A percentile compares a stretch with the other conserved stretches of the same genome.
Conservation (phyloP, 2,888 invertebrate species). For the Melangyna quadrimaculata region DNA sequence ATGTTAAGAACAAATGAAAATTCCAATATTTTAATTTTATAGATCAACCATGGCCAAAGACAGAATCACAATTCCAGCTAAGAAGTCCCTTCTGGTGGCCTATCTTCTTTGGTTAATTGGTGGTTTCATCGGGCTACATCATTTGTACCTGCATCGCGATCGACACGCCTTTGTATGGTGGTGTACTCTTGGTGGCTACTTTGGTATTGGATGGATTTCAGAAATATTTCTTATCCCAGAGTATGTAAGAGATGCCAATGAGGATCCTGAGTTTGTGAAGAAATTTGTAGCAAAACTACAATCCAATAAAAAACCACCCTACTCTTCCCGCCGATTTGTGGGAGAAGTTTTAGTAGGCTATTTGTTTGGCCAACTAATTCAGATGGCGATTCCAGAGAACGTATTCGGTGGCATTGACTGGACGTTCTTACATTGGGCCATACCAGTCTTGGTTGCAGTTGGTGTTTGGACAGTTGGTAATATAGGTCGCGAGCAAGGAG, state of each 20-base stretch:
- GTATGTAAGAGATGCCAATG: conserved; percentile 92
- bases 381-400: conserved; percentile 89
- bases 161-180: conserved; percentile 95
- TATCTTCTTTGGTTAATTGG: conserved; percentile 94
- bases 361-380: conserved; percentile 89
- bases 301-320: conserved; percentile 88
- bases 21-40: background rate
- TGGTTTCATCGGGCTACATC: conserved; percentile 94
- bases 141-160: conserved; percentile 93
- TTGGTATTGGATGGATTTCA: conserved; percentile 92
- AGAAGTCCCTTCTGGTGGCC: conserved; percentile 86
- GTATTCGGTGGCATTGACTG: conserved; percentile 87
- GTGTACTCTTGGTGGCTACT: conserved; percentile 91
- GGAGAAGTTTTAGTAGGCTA: conserved; percentile 90
- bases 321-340: conserved; percentile 89
- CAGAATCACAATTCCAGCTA: conserved; percentile 73
- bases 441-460: conserved; percentile 87
- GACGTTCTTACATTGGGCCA: conserved; percentile 86
- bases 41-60: conserved; percentile 60
- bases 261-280: conserved; percentile 86
- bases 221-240: conserved; percentile 92
- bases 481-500: conserved; percentile 91
- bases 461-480: conserved; percentile 96
- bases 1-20: background rate
- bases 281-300: conserved; percentile 85